phyloP scores from a whole-genome alignment of 2,113 vertebrate genomes.

The Ploceus nigricollis region DNA sequence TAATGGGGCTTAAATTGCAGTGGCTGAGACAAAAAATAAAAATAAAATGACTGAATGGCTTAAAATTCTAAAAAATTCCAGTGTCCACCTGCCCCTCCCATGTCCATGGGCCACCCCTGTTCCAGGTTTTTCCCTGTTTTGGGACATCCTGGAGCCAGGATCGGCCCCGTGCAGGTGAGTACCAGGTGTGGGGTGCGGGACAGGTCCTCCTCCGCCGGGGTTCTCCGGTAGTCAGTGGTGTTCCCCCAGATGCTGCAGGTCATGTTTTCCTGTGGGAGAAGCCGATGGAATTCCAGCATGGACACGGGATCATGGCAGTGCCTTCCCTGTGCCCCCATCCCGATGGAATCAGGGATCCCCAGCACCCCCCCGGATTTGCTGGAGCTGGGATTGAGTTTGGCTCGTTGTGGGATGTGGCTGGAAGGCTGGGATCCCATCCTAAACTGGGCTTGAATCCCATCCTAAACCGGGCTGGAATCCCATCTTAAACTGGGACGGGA shows the following conservation, averaged over 20 bases:
- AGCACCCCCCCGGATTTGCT: neutral
- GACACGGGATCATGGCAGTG: accelerated
- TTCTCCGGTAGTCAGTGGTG: neutral
- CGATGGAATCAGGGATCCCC: neutral
- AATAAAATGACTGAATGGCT: neutral
- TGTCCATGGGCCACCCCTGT: accelerated
- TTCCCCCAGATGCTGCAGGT: neutral
- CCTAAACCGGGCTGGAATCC: accelerated
- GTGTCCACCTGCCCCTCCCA: accelerated
- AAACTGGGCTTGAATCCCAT: neutral
- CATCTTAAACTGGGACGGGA: accelerated
- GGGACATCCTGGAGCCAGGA: neutral
- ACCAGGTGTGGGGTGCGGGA: neutral
- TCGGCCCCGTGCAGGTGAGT: neutral
- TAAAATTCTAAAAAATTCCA: neutral
- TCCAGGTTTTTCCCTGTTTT: neutral
- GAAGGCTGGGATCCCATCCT: neutral
- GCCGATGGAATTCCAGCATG: neutral
- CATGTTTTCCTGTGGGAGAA: neutral
- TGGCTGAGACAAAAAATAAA: neutral
- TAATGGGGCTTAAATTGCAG: neutral
- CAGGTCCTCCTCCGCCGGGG: neutral
- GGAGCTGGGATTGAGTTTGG: neutral
- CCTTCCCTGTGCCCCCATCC: neutral
- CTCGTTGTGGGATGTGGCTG: neutral